Base-by-base conservation (phyloP, 2,797 vertebrate species). In the Hemitrygon akajei region DNA sequence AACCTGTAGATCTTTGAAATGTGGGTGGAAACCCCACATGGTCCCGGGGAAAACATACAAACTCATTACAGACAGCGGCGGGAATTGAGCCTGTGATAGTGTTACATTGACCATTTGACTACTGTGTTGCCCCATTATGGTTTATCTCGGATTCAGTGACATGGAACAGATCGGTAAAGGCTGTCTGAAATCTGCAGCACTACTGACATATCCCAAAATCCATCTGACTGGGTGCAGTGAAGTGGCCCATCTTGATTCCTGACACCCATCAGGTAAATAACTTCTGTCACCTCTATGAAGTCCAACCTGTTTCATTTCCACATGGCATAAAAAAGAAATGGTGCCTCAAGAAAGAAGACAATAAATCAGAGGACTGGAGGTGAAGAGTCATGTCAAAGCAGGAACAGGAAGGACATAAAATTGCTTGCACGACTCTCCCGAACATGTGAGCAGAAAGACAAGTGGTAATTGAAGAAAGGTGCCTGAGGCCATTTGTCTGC, bases 341-440 rank as follows among this genome's bases (percentile, higher is more conserved):
- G 58, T 34, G 16, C n/a, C n/a, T 34, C 63, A 11, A 34, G 86
- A 66, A 3, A 34, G 63, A 11, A 89, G n/a, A 37, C 69, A 89
- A 89, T 69, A 89, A 89, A 89, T 89, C 86, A 89, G 18, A 69
- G n/a, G 86, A 0, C 60, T 37, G 86, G 66, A 9, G 86, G 86
- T 66, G 60, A 30, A 11, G 63, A 89, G 37, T 86, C 11, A 9
- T 58, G 27, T 58, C 82, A 86, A 60, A 86, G 82, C 27, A 30
- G 60, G 37, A 89, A 89, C 22, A 89, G 60, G 37, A 89, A 89
- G 18, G 22, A 20, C 16, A 69, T 89, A 16, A 69, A 89, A 89
- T 89, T 89, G 18, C 86, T 89, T 37, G 60, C 69, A 69, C 18
- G 1, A 37, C 9, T 89, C 63, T 34, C 16, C 60, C 30, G 69